Evolutionary conservation across 2,888 invertebrate species (phyloP).

Genomic region (Pollenia amentaria): DNA sequence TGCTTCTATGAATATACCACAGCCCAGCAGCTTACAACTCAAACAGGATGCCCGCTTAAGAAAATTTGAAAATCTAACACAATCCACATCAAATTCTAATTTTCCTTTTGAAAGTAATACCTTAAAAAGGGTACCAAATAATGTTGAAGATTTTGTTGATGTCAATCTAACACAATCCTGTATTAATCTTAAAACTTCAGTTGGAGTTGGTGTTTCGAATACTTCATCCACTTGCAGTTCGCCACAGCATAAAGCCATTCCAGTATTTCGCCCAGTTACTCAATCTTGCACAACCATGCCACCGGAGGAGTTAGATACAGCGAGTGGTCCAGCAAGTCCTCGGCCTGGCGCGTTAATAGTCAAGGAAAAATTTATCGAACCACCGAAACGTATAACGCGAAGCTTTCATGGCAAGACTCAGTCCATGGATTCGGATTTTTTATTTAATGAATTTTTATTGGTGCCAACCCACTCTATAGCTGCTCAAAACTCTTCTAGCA

Average conservation of each 20-base stretch:
- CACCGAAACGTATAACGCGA: constrained; percentile 85
- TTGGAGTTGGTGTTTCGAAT: constrained; percentile 60
- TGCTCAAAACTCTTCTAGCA: constrained; percentile 73
- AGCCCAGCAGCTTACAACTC: constrained; percentile 77
- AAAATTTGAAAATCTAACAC: constrained; percentile 81
- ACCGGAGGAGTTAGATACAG: constrained; percentile 50
- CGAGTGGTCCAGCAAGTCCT: constrained; percentile 73
- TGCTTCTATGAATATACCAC: constrained; percentile 81
- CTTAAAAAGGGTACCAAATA: constrained; percentile 78
- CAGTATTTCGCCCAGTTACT: constrained; percentile 59
- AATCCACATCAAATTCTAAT: constrained; percentile 83
- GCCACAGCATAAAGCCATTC: constrained; percentile 76
- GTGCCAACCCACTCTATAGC: constrained; percentile 78
- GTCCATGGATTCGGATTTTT: constrained; percentile 83
- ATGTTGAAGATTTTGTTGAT: constrained; percentile 78
- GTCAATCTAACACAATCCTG: constrained; percentile 80
- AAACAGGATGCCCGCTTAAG: constrained; percentile 81
- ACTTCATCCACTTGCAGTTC: constrained; percentile 72
- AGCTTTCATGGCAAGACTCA: constrained; percentile 83
- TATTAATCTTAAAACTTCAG: constrained; percentile 79
- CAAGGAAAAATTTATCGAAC: constrained; percentile 86
- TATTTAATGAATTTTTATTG: constrained; percentile 81
- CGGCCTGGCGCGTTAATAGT: constrained; percentile 85
- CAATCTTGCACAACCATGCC: constrained; percentile 61
- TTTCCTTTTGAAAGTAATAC: constrained; percentile 83